These are phyloP conservation scores for Caranx melampygus DNA, from an alignment of 2,113 vertebrate genomes.

Conservation along the genomic window DNA sequence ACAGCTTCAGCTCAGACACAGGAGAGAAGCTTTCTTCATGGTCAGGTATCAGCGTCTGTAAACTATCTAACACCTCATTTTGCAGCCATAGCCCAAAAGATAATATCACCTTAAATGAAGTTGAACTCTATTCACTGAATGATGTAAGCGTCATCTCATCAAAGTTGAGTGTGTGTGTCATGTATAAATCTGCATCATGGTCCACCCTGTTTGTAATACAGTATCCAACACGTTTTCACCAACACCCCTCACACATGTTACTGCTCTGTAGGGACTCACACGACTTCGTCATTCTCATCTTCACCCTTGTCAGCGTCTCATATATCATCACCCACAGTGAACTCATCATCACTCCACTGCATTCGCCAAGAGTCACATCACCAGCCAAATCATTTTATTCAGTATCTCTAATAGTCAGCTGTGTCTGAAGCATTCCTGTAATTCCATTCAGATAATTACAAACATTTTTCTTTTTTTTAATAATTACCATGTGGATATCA, in stretches of 20 bases:
- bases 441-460: slow-evolving; percentile 30
- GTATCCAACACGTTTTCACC: not conserved
- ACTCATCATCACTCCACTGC: not conserved
- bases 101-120: not conserved
- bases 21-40: not conserved
- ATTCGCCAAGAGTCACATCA: slow-evolving; percentile 9
- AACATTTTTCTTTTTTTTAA: slow-evolving; percentile 29
- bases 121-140: too few species aligned
- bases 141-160: not conserved
- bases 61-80: not conserved
- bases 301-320: not conserved
- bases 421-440: not conserved
- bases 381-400: slow-evolving; percentile 1
- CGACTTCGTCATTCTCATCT: not conserved
- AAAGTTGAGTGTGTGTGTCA: not conserved
- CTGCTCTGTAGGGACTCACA: not conserved
- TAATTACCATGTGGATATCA: slow-evolving; percentile 55
- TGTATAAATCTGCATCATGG: not conserved
- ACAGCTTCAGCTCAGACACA: slow-evolving; percentile 9
- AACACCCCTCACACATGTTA: not conserved
- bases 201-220: too few species aligned
- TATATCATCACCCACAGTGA: too few species aligned
- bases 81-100: not conserved
- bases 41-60: not conserved
- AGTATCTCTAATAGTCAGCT: not conserved